phyloP scores from a whole-genome alignment of 2,888 invertebrate species.

The Lepidochitona cinerea region DNA sequence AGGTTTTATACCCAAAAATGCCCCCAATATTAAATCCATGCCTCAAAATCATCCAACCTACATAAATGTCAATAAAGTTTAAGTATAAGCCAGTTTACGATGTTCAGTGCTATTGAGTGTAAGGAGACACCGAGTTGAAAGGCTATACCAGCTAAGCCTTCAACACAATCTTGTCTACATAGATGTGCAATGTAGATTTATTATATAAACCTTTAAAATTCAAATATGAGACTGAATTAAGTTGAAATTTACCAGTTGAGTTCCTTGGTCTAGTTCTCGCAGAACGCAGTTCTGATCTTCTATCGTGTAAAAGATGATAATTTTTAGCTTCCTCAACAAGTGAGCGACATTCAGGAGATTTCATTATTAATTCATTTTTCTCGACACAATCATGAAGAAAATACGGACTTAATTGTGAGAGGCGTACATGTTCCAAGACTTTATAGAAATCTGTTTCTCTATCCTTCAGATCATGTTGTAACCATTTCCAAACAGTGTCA shows the following conservation, averaged over 20 bases:
- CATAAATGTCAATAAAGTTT: too few relatives aligned
- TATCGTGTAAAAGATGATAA: slow-evolving; percentile 72
- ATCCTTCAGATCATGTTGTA: slow-evolving; percentile 63
- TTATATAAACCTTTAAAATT: too few relatives aligned
- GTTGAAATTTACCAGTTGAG: slow-evolving; percentile 63
- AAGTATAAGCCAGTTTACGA: too few relatives aligned
- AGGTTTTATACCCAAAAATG: too few relatives aligned
- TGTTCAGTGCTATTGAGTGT: too few relatives aligned
- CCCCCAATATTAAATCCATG: too few relatives aligned
- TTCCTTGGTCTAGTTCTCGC: slow-evolving; percentile 69
- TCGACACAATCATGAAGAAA: slow-evolving; percentile 73
- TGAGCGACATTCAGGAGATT: slow-evolving; percentile 67
- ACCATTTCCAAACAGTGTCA: slow-evolving; percentile 72
- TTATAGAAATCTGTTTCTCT: slow-evolving; percentile 63
- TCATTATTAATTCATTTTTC: slow-evolving; percentile 64
- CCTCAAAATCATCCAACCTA: too few relatives aligned
- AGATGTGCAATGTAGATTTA: too few relatives aligned
- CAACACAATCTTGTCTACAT: too few relatives aligned
- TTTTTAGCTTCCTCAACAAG: slow-evolving; percentile 73
- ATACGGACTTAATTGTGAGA: slow-evolving; percentile 73
- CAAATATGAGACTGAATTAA: too few relatives aligned
- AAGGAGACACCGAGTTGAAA: too few relatives aligned
- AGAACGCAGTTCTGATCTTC: slow-evolving; percentile 69
- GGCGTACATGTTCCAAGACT: slow-evolving; percentile 72
- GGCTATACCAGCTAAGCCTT: too few relatives aligned